These are phyloP conservation scores for Chaenogobius annularis DNA, from an alignment of 2,113 vertebrate species.

Conservation along the genomic window DNA sequence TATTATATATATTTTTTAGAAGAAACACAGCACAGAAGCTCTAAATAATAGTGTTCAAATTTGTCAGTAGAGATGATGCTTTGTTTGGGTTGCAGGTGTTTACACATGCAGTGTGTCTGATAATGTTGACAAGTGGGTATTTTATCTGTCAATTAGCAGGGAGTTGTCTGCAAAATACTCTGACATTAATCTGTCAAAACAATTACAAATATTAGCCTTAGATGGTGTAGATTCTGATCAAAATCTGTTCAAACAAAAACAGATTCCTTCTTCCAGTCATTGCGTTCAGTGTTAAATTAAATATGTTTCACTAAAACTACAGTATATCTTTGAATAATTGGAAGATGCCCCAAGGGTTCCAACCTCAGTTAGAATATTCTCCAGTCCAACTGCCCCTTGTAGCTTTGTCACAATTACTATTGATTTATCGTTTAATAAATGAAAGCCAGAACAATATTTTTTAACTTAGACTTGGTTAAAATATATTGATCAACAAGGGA, in stretches of 20 bases:
- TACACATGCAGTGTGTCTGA: background rate
- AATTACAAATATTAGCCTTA: background rate
- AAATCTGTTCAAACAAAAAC: background rate
- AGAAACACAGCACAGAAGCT: background rate
- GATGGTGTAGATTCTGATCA: background rate
- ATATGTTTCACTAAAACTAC: background rate
- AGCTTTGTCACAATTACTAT: too few species aligned
- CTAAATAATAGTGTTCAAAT: background rate
- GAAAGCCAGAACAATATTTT: too few species aligned
- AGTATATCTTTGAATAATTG: background rate
- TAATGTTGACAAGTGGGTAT: background rate
- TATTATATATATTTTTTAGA: too few species aligned
- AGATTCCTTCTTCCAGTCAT: background rate
- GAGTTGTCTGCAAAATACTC: background rate
- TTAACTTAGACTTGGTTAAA: too few species aligned
- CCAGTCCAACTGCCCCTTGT: too few species aligned
- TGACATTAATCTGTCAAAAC: background rate
- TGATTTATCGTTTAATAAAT: too few species aligned
- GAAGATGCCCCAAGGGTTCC: background rate
- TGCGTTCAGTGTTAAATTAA: background rate
- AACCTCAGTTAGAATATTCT: background rate
- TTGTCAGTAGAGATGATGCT: background rate
- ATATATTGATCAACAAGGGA: too few species aligned
- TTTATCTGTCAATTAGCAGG: slow-evolving; percentile 11
- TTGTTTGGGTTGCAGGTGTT: slow-evolving; percentile 11